Conservation (phyloP, 2,888 invertebrate species). For the Rutpela maculata region DNA sequence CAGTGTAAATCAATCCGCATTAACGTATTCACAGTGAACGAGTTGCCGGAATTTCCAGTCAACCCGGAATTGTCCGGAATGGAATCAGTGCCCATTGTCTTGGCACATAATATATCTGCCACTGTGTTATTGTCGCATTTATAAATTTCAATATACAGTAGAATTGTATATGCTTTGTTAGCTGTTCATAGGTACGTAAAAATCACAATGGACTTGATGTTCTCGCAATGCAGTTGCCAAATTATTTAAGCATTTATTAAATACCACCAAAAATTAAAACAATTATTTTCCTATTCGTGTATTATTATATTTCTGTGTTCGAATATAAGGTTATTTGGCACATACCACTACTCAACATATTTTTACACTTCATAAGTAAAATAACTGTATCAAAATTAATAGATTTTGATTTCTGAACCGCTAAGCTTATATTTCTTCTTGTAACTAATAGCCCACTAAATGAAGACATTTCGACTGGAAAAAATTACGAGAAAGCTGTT, state of each 20-base stretch:
- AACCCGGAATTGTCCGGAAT: slow-evolving; percentile 66
- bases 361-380: too few species aligned
- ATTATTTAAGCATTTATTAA: background rate
- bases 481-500: too few species aligned
- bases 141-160: slow-evolving; percentile 54
- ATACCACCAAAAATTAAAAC: background rate
- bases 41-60: slow-evolving; percentile 69
- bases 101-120: slow-evolving; percentile 62
- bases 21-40: slow-evolving; percentile 71
- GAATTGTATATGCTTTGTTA: slow-evolving; percentile 37
- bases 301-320: background rate
- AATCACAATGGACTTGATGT: slow-evolving; percentile 10
- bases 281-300: background rate
- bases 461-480: too few species aligned
- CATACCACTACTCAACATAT: too few species aligned
- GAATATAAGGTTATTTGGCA: too few species aligned
- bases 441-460: too few species aligned
- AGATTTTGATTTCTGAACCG: too few species aligned
- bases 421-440: too few species aligned
- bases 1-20: slow-evolving; percentile 72
- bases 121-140: slow-evolving; percentile 61
- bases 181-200: slow-evolving; percentile 19
- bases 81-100: slow-evolving; percentile 66
- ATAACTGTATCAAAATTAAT: too few species aligned
- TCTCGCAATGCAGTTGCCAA: background rate